Conservation (phyloP, 2,888 invertebrate genomes). For the Erpobdella octoculata region DNA sequence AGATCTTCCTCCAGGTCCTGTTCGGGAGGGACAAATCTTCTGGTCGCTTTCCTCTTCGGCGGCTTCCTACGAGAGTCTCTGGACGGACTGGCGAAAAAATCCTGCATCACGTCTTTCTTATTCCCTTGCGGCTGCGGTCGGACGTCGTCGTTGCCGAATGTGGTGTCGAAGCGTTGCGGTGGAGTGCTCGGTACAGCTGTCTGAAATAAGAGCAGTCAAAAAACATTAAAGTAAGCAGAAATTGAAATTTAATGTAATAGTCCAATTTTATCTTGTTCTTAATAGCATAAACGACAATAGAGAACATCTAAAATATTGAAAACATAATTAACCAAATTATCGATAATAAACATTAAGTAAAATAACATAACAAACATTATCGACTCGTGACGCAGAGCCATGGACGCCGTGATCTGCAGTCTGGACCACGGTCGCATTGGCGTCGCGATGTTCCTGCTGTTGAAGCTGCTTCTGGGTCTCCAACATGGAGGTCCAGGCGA, state of each 20-base stretch:
- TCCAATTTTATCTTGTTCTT: too few relatives aligned
- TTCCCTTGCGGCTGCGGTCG: neutral
- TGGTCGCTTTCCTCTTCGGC: constrained; percentile 13
- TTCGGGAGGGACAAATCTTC: constrained; percentile 15
- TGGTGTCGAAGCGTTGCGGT: neutral
- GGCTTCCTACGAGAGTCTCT: neutral
- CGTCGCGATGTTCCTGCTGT: neutral
- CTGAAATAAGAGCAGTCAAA: too few relatives aligned
- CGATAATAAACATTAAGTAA: too few relatives aligned
- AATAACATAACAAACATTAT: too few relatives aligned
- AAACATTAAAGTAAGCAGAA: too few relatives aligned
- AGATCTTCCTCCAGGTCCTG: constrained; percentile 37
- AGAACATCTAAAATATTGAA: too few relatives aligned
- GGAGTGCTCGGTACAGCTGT: too few relatives aligned
- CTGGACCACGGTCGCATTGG: neutral
- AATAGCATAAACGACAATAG: too few relatives aligned
- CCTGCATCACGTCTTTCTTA: neutral
- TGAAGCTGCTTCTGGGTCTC: neutral
- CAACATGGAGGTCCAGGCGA: neutral
- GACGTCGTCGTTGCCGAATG: neutral
- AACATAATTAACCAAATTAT: too few relatives aligned
- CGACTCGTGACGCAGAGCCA: too few relatives aligned
- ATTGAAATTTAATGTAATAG: too few relatives aligned
- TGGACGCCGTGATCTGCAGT: too few relatives aligned
- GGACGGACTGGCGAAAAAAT: constrained; percentile 12